Evolutionary conservation across 2,113 vertebrate genomes (phyloP), one percentile per base, ranked within the genome.

Genomic region (Zingel zingel): DNA sequence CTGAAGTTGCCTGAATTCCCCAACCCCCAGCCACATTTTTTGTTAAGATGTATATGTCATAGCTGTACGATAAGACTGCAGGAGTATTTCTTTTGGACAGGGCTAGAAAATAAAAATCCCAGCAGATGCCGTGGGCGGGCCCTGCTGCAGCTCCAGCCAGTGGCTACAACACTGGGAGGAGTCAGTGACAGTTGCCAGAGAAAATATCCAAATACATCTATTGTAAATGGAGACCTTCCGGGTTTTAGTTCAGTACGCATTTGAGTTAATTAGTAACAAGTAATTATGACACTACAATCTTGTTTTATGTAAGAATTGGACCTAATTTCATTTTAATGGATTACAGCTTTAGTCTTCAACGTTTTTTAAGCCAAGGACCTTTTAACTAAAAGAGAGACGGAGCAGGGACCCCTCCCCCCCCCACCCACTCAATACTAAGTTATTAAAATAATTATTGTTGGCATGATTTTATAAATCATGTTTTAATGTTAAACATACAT

Each of bases 91-190:
- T 43, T 88, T 21, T 30, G 9, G 48, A 63, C 19, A 30, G 62
- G 16, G 33, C 9, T 58, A n/a, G 2, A 68, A 50, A 69, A 53
- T 69, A 16, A 53, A 59, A 70, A 65, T 43, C 71, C 25, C 39
- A 33, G 15, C 69, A 43, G 58, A 59, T 59, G 21, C 23, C 13
- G 79, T 85, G 83, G 92, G 90, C 25, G 84, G 81, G 64, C 0
- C 21, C 67, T 71, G 70, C 30, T 57, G 21, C 21, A 18, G 69
- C 57, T 57, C 57, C 79, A 81, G 83, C 88, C 86, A 90, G 56
- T 93, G 66, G 69, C 58, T 72, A 57, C 18, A 19, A 8, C 18
- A n/a, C 21, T 67, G 86, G 88, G 91, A 83, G 92, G 92, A 90
- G 76, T 67, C 82, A 64, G 58, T 13, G 51, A 45, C 56, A 25